phyloP scores from a whole-genome alignment of 2,888 invertebrate species.

The Craniophora ligustri region DNA sequence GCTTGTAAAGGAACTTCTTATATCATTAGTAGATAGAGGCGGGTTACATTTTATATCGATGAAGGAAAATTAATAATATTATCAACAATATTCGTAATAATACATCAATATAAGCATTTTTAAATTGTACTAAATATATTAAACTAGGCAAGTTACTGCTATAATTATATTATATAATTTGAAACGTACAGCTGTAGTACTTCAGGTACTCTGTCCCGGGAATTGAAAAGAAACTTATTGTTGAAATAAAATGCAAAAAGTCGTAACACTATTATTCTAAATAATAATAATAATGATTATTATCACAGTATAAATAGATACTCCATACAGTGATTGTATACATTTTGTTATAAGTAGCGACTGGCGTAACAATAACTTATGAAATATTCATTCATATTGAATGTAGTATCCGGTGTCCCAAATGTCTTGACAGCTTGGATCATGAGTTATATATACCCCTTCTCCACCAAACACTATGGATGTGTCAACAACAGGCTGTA shows the following conservation, averaged over 20 bases:
- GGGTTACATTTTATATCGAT: not conserved
- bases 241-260: constrained; percentile 1
- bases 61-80: no score
- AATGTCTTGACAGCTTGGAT: not conserved
- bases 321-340: constrained; percentile 23
- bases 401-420: constrained; percentile 17
- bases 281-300: not conserved
- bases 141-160: not conserved
- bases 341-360: not conserved
- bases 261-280: not conserved
- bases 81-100: no score
- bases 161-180: not conserved
- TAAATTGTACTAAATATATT: not conserved
- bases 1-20: no score
- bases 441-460: not conserved
- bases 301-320: not conserved
- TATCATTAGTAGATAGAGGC: no score
- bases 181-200: constrained; percentile 1
- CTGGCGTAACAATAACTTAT: not conserved
- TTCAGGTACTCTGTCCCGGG: not conserved
- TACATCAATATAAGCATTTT: not conserved
- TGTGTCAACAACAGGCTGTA: constrained; percentile 6
- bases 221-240: not conserved
- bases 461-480: not conserved
- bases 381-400: constrained; percentile 35